Conservation (phyloP, 2,113 vertebrate genomes). For the Pseudois nayaur region DNA sequence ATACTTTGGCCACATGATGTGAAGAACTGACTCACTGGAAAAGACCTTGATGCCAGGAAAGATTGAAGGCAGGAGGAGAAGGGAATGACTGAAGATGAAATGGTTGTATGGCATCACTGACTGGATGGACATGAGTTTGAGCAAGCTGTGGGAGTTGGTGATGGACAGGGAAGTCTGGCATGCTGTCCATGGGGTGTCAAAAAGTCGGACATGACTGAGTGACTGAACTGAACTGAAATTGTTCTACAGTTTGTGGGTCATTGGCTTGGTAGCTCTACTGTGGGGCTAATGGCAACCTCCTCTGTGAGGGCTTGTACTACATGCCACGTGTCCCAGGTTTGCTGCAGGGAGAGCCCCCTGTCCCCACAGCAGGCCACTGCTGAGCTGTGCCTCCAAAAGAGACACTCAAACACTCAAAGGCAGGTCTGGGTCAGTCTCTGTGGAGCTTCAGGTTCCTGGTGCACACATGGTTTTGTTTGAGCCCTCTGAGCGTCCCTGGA, state of each 20-base stretch:
- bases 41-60: neutral
- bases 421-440: neutral
- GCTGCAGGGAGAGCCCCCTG: neutral
- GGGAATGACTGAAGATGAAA: neutral
- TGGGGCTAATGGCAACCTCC: neutral
- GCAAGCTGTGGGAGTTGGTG: neutral
- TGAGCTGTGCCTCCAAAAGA: neutral
- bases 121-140: neutral
- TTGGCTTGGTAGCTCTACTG: neutral
- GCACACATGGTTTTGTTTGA: neutral
- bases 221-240: neutral
- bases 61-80: neutral
- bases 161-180: neutral
- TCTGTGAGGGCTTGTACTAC: neutral
- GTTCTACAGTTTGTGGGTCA: neutral
- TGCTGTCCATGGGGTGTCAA: neutral
- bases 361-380: neutral
- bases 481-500: neutral
- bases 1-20: neutral
- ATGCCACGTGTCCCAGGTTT: rapidly evolving
- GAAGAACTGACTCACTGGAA: neutral
- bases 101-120: neutral
- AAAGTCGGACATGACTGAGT: neutral
- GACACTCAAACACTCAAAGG: neutral
- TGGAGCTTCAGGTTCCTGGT: neutral